Evolutionary conservation across 2,797 vertebrate species (phyloP), one percentile per base, ranked within the genome.

Genomic region (Labeo calbasu): DNA sequence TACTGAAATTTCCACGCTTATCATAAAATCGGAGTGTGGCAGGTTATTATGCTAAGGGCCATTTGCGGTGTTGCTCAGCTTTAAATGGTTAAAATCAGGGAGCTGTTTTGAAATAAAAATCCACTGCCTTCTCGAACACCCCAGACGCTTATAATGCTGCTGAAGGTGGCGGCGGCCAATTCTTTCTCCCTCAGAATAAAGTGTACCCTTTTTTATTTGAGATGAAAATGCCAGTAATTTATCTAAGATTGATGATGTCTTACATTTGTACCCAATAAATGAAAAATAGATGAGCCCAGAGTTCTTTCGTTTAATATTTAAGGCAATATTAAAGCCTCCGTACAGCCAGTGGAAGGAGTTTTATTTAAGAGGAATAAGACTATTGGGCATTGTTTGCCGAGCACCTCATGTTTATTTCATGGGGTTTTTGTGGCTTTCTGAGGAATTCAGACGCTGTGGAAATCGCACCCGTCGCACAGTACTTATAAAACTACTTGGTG

Each of bases 161-260:
- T 88, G 91, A 88, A 89, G 92, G 93, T 92, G 90, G 77, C 91
- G 93, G 94, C 90, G 92, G 91, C 92, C 94, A 94, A 95, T 96
- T 94, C 93, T 94, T 95, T 95, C 92, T 84, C 79, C 81, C 89
- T 90, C 94, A 94, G 93, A 94, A 95, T 95, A 95, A 96, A 96
- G 95, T 95, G 95, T 94, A 95, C 94, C 94, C 94, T 95, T 95
- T 96, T 96, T 95, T 95, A 95, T 95, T 95, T 95, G 93, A 96
- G 95, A 95, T 95, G 94, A 95, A 96, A 96, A 95, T 95, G 95
- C 95, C 95, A 95, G 95, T 96, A 95, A 96, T 96, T 96, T 96
- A 93, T 95, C 93, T 88, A 92, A 95, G 94, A 96, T 96, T 94
- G 94, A 96, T 95, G 94, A 94, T 93, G 94, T 92, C 94, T 94